phyloP scores from a whole-genome alignment of 2,888 invertebrate species.

The Cylloceria caligata region DNA sequence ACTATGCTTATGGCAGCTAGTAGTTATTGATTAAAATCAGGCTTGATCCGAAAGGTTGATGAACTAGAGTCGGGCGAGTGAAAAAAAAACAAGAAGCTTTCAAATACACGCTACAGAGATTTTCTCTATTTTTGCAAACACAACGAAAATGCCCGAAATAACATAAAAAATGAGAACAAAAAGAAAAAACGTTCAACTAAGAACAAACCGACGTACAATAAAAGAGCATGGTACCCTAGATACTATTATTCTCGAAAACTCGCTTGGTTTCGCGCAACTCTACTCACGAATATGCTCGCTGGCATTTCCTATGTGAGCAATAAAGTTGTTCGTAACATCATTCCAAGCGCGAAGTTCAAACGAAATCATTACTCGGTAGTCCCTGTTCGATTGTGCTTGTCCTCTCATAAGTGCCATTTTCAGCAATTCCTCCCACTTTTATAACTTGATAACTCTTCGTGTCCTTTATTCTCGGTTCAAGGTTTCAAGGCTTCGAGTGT shows the following conservation, averaged over 20 bases:
- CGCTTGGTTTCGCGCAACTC: constrained; percentile 8
- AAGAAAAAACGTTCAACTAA: background rate
- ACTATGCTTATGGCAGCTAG: background rate
- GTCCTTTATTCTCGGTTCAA: background rate
- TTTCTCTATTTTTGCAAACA: background rate
- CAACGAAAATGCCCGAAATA: background rate
- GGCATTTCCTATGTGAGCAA: constrained; percentile 45
- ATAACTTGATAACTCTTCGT: background rate
- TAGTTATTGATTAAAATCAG: background rate
- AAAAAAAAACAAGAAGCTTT: background rate
- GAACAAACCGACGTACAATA: constrained; percentile 50
- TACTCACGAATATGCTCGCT: constrained; percentile 8
- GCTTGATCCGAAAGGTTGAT: background rate
- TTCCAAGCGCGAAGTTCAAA: background rate
- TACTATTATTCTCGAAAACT: constrained; percentile 65
- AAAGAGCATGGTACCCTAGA: constrained; percentile 66
- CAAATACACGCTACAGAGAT: background rate
- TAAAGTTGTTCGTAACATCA: constrained; percentile 31
- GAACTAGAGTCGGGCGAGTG: background rate
- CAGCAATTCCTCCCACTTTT: background rate
- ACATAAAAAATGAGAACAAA: background rate
- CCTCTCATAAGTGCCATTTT: constrained; percentile 48
- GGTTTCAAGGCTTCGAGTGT: no score
- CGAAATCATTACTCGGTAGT: constrained; percentile 26
- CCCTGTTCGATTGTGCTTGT: constrained; percentile 2